Percentiles rank a stretch among this genome's conserved stretches.
Evolutionary conservation across 2,888 invertebrate species (phyloP).

Genomic region (Bhutanitis thaidina): DNA sequence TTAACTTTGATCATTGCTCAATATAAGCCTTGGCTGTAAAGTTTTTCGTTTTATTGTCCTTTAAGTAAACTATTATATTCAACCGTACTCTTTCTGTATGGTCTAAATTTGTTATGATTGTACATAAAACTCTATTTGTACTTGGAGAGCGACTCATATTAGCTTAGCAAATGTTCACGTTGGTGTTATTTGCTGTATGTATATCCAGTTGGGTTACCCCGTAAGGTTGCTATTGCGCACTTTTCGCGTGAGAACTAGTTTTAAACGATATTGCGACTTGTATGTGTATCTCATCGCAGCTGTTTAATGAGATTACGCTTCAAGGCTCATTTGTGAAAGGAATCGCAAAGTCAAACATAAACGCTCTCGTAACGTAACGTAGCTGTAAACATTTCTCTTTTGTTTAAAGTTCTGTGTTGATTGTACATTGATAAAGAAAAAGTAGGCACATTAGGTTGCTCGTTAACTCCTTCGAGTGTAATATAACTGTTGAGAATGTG

Average conservation of each 20-base stretch:
- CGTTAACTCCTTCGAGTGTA: neutral
- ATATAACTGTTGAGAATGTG: slow-evolving; percentile 11
- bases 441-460: neutral
- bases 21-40: too few relatives aligned
- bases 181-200: neutral
- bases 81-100: too few relatives aligned
- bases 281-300: slow-evolving; percentile 38
- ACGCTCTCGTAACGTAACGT: neutral
- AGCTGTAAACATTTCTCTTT: neutral
- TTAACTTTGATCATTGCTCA: slow-evolving; percentile 3
- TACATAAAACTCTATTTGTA: neutral
- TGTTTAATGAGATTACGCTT: slow-evolving; percentile 52
- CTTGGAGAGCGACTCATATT: neutral
- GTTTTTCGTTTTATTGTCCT: neutral
- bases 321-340: slow-evolving; percentile 67
- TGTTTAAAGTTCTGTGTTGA: neutral
- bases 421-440: neutral
- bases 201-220: slow-evolving; percentile 31
- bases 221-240: slow-evolving; percentile 50
- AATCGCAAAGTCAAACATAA: slow-evolving; percentile 28
- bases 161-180: neutral
- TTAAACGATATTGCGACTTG: slow-evolving; percentile 40
- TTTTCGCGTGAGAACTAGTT: slow-evolving; percentile 60
- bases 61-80: too few relatives aligned
- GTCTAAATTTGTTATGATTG: too few relatives aligned